Percentiles rank a stretch among this genome's conserved stretches.
phyloP scores from a whole-genome alignment of 2,888 invertebrate genomes.

The Polylopha cassiicola region DNA sequence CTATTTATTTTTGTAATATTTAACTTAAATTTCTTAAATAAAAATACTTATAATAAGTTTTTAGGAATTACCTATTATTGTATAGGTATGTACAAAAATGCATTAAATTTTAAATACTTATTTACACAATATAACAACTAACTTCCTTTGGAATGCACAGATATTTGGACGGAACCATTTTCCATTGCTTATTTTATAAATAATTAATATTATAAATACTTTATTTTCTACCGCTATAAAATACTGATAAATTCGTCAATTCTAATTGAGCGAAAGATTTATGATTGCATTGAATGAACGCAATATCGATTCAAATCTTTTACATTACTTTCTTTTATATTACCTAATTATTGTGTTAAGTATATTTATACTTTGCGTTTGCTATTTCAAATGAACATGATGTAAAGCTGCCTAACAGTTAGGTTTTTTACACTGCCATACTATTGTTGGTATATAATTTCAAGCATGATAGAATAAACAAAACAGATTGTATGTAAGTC shows the following conservation, averaged over 20 bases:
- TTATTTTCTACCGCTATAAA: conserved; percentile 35
- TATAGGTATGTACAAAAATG: conserved; percentile 19
- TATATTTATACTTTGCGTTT: too few relatives aligned
- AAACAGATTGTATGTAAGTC: too few relatives aligned
- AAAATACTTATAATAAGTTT: too few relatives aligned
- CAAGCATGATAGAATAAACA: too few relatives aligned
- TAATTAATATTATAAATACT: conserved; percentile 20
- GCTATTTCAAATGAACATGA: too few relatives aligned
- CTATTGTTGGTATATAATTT: too few relatives aligned
- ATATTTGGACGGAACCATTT: conserved; percentile 67
- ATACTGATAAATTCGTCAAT: conserved; percentile 35
- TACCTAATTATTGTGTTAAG: too few relatives aligned
- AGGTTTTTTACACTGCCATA: too few relatives aligned
- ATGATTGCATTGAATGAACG: conserved; percentile 30
- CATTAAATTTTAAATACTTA: conserved; percentile 13
- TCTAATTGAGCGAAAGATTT: conserved; percentile 29
- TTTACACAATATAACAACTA: conserved; percentile 14
- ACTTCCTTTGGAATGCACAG: conserved; percentile 73
- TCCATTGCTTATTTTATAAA: conserved; percentile 31
- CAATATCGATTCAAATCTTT: too few relatives aligned
- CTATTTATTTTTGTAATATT: conserved; percentile 13
- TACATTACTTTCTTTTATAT: too few relatives aligned
- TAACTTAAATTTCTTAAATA: conserved; percentile 7
- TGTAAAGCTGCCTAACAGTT: too few relatives aligned
- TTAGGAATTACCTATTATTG: conserved; percentile 7